These are phyloP conservation scores for Dicyrtoma fusca DNA, from an alignment of 2,888 invertebrate genomes.

Conservation along the genomic window DNA sequence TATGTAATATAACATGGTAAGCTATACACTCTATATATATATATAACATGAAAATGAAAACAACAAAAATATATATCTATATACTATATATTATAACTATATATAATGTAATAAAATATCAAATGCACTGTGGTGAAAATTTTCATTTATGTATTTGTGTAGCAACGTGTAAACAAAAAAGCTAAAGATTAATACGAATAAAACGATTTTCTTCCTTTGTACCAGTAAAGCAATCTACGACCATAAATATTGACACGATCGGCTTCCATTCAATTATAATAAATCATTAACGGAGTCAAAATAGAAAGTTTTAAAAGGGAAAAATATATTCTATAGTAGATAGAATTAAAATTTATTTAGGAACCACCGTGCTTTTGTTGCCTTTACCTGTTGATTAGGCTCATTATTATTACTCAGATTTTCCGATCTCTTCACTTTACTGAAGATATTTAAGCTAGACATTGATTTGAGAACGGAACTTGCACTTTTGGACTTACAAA, in stretches of 20 bases:
- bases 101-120: conserved; percentile 18
- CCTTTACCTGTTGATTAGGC: conserved; percentile 7
- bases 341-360: conserved; percentile 14
- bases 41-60: too few species aligned
- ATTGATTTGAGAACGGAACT: conserved; percentile 42
- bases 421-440: conserved; percentile 24
- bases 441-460: conserved; percentile 29
- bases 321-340: too few species aligned
- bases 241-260: neutral
- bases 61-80: neutral
- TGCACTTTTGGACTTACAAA: conserved; percentile 50
- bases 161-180: neutral
- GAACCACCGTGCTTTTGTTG: conserved; percentile 24
- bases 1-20: too few species aligned
- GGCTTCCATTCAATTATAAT: neutral
- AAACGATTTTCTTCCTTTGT: conserved; percentile 17
- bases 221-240: neutral
- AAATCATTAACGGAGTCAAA: too few species aligned
- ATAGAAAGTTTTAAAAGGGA: neutral
- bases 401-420: conserved; percentile 6
- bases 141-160: conserved; percentile 18
- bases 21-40: too few species aligned
- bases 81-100: conserved; percentile 7
- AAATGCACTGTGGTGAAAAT: conserved; percentile 28
- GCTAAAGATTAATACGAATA: conserved; percentile 13